Evolutionary conservation across 2,888 invertebrate species (phyloP), one percentile per base, ranked within the genome.

Genomic region (Itoplectis maculator): DNA sequence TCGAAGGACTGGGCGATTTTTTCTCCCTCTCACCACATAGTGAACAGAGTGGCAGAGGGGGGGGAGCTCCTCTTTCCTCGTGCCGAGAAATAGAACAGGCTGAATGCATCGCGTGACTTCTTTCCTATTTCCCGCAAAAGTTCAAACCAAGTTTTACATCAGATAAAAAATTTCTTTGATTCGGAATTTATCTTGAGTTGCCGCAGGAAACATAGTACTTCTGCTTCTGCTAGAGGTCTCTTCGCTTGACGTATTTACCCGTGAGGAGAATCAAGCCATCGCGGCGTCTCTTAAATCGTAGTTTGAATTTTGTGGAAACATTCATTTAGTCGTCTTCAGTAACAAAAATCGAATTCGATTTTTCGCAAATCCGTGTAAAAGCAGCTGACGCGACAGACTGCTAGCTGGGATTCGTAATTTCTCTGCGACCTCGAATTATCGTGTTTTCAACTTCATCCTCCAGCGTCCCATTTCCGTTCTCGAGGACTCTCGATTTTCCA

Each of bases 161-260:
- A 40, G 81, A 81, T 81, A 61, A 76, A 51, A 68, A 77, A 72
- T 66, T 72, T 51, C 20, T 59, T 49, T 42, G 59, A 76, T 77
- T 18, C 29, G 61, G n/a, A 72, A 72, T 20, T 65, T 65, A 65
- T 65, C 45, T 65, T 7, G 8, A 11, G 37, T 2, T 61, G 15
- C 18, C 45, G 65, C 13, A 23, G 23, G 18, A 42, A 65, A 65
- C 45, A 45, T 23, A 45, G 20, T 65, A 45, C 20, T 65, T 65
- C 0, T 65, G 29, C 5, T 23, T 42, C 3, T 23, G 3, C n/a
- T n/a, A n/a, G n/a, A n/a, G n/a, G n/a, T 13, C 11, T 45, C 23
- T 45, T 7, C 42, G 20, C 11, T 42, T 23, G 23, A 45, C 42
- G 42, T 45, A 45, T 45, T 65, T 45, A 20, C 11, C 13, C 42